A percentile compares a stretch with the other conserved stretches of the same genome.
These are phyloP conservation scores for Caerostris darwini DNA, from an alignment of 1,140 invertebrate genomes.

Conservation along the genomic window DNA sequence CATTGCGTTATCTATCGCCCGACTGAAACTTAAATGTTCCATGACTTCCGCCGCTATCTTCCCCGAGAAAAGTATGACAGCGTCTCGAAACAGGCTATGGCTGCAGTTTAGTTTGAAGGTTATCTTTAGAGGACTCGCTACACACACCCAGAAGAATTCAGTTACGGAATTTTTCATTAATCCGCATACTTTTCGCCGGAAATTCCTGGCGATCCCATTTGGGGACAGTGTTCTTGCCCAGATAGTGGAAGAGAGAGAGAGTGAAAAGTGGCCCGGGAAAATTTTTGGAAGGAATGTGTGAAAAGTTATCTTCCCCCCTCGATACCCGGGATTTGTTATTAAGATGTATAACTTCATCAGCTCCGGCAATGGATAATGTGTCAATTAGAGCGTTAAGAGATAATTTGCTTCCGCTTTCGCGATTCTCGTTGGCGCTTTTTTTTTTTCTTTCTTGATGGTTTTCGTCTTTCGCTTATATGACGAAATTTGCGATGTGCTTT, in stretches of 20 bases:
- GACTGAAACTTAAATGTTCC: too few species aligned
- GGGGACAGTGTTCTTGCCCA: not conserved
- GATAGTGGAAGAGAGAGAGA: not conserved
- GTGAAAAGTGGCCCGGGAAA: not conserved
- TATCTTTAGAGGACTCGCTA: too few species aligned
- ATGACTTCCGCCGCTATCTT: too few species aligned
- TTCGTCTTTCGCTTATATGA: too few species aligned
- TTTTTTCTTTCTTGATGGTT: not conserved
- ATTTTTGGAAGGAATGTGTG: conserved; percentile 15
- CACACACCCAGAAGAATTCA: not conserved
- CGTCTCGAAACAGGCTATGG: too few species aligned
- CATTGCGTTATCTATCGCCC: too few species aligned
- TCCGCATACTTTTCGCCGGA: too few species aligned
- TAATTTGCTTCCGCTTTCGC: not conserved
- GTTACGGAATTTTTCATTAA: too few species aligned
- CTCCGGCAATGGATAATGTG: not conserved
- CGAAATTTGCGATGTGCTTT: not conserved
- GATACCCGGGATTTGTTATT: conserved; percentile 24
- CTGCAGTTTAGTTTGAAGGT: too few species aligned
- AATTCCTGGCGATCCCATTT: not conserved
- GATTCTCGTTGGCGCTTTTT: not conserved
- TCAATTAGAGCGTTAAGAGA: conserved; percentile 39
- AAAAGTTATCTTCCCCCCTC: not conserved
- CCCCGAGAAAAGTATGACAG: too few species aligned
- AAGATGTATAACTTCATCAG: conserved; percentile 49